These are phyloP conservation scores for Biston stratarius DNA, from an alignment of 2,888 invertebrate genomes.

Conservation along the genomic window DNA sequence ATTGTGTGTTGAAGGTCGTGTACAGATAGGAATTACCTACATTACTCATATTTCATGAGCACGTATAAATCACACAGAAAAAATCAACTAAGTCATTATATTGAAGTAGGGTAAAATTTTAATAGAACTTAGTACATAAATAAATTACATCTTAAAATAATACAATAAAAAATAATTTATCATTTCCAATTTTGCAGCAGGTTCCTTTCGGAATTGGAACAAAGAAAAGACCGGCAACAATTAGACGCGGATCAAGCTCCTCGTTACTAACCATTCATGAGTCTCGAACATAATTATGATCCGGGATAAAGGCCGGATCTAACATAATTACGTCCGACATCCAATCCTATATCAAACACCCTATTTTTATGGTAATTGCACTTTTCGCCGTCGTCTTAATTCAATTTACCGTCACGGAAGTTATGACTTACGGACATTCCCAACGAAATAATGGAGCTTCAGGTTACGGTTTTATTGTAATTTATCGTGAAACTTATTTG, in stretches of 20 bases:
- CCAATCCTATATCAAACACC: constrained; percentile 51
- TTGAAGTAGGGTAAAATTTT: too few relatives aligned
- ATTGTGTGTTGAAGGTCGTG: too few relatives aligned
- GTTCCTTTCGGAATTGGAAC: constrained; percentile 27
- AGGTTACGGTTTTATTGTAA: constrained; percentile 63
- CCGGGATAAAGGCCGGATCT: constrained; percentile 64
- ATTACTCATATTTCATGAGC: too few relatives aligned
- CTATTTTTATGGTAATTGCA: constrained; percentile 81
- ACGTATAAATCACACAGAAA: too few relatives aligned
- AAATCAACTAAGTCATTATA: too few relatives aligned
- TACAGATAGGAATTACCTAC: too few relatives aligned
- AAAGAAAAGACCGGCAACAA: constrained; percentile 40
- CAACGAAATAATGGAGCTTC: constrained; percentile 61
- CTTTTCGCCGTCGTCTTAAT: constrained; percentile 73
- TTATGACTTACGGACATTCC: constrained; percentile 58
- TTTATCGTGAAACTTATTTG: constrained; percentile 65
- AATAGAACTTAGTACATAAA: too few relatives aligned
- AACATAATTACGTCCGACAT: constrained; percentile 62
- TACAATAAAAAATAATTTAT: constrained; percentile 4
- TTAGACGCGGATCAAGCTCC: constrained; percentile 39
- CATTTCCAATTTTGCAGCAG: constrained; percentile 1
- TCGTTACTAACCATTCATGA: constrained; percentile 35
- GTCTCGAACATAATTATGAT: constrained; percentile 64
- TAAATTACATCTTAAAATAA: too few relatives aligned
- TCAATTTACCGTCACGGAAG: constrained; percentile 76